Conservation (phyloP, 2,888 invertebrate genomes). For the Pseudeuparius sepicola region DNA sequence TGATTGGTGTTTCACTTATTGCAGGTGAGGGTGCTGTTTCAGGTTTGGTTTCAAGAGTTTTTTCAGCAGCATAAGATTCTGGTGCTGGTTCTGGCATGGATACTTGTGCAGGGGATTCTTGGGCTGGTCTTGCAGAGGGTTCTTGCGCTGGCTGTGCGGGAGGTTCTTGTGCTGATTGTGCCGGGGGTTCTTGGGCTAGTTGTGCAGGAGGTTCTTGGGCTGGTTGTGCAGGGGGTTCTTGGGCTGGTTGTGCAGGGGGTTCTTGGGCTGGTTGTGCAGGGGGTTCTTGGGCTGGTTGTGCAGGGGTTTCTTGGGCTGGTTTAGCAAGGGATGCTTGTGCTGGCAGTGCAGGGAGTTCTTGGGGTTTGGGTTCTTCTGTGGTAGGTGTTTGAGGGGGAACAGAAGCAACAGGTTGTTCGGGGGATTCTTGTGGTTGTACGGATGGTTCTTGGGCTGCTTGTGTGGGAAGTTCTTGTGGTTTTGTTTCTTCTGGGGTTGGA, state of each 20-base stretch:
- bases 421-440: constrained; percentile 3
- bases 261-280: constrained; percentile 19
- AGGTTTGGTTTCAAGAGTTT: constrained; percentile 9
- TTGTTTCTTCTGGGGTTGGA: constrained; percentile 9
- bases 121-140: constrained; percentile 6
- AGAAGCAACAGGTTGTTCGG: constrained; percentile 5
- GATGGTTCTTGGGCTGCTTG: constrained; percentile 2
- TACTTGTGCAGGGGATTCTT: constrained; percentile 13
- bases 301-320: constrained; percentile 15
- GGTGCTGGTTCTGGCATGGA: constrained; percentile 9
- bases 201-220: constrained; percentile 22
- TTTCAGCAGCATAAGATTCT: constrained; percentile 6
- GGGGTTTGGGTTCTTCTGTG: constrained; percentile 21
- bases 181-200: constrained; percentile 19
- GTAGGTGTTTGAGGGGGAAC: constrained; percentile 4
- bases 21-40: too few species aligned
- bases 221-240: constrained; percentile 19
- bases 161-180: constrained; percentile 4
- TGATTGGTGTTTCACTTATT: too few species aligned
- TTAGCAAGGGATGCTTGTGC: constrained; percentile 5
- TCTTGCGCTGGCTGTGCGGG: constrained; percentile 3
- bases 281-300: constrained; percentile 19
- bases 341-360: constrained; percentile 19
- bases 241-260: constrained; percentile 8
- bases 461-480: constrained; percentile 11